Evolutionary conservation across 2,888 invertebrate genomes (phyloP).

Genomic region (Pristionchus maxplancki): DNA sequence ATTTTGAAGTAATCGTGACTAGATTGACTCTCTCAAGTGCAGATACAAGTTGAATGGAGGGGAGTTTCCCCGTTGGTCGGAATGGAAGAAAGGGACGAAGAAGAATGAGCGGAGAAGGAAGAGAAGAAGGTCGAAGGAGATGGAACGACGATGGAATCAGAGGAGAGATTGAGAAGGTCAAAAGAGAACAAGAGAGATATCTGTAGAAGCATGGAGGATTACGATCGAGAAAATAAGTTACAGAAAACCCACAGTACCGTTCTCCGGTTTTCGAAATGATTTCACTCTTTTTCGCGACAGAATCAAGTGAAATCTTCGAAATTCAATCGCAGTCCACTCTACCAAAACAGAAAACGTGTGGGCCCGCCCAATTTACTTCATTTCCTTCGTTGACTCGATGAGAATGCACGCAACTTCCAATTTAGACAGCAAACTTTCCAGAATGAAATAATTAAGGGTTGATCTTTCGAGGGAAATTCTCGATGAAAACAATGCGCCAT

Average conservation of each 20-base stretch:
- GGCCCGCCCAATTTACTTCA: constrained; percentile 3
- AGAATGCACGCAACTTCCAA: constrained; percentile 3
- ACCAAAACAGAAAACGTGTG: not conserved
- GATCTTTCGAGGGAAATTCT: not conserved
- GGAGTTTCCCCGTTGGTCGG: not conserved
- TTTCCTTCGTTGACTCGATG: not conserved
- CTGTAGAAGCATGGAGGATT: not conserved
- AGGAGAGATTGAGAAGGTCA: not conserved
- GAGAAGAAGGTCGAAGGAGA: not conserved
- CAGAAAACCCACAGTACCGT: not conserved
- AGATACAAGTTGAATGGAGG: not conserved
- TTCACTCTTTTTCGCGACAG: not conserved
- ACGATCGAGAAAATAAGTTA: not conserved
- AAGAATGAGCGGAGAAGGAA: not conserved
- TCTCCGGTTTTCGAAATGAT: not conserved
- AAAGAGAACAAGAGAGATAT: not conserved
- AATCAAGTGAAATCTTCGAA: not conserved
- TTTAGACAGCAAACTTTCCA: not conserved
- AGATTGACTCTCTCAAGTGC: not conserved
- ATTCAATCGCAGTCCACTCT: not conserved
- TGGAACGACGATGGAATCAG: not conserved
- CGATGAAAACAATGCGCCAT: not conserved
- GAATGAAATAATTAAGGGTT: not conserved
- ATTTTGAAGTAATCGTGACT: not conserved
- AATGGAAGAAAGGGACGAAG: constrained; percentile 7